These are phyloP conservation scores for Anguilla pacifica DNA, from an alignment of 2,797 vertebrate genomes.

Conservation along the genomic window DNA sequence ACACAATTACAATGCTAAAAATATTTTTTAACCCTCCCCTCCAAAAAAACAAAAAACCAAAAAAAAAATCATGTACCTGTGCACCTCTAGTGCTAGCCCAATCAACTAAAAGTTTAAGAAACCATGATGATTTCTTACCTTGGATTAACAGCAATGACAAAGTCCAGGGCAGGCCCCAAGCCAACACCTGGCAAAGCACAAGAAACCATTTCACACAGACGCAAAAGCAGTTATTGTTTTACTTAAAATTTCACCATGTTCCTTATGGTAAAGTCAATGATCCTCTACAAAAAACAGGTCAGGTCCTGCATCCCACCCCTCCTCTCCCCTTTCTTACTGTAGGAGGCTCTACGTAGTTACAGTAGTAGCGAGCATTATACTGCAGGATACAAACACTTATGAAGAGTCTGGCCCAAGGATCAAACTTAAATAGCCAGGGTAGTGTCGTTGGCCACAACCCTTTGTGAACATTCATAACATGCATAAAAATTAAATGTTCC, in stretches of 20 bases:
- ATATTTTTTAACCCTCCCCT: not conserved
- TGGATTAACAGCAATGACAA: slow-evolving; percentile 88
- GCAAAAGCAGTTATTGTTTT: not conserved
- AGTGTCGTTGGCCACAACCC: not conserved
- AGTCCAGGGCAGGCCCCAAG: slow-evolving; percentile 88
- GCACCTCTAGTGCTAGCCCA: not conserved
- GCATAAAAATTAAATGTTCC: no score
- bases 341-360: not conserved
- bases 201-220: not conserved
- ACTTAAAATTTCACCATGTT: not conserved
- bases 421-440: no score
- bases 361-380: not conserved
- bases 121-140: slow-evolving; percentile 70
- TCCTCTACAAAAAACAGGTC: not conserved
- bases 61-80: no score
- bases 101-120: not conserved
- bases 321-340: not conserved
- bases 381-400: not conserved
- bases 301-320: not conserved
- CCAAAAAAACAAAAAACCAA: not conserved
- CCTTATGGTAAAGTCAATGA: not conserved
- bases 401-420: not conserved
- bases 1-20: not conserved
- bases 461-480: not conserved
- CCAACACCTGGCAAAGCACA: slow-evolving; percentile 77